Conservation (phyloP, 2,797 vertebrate genomes). For the Lacerta viridis region DNA sequence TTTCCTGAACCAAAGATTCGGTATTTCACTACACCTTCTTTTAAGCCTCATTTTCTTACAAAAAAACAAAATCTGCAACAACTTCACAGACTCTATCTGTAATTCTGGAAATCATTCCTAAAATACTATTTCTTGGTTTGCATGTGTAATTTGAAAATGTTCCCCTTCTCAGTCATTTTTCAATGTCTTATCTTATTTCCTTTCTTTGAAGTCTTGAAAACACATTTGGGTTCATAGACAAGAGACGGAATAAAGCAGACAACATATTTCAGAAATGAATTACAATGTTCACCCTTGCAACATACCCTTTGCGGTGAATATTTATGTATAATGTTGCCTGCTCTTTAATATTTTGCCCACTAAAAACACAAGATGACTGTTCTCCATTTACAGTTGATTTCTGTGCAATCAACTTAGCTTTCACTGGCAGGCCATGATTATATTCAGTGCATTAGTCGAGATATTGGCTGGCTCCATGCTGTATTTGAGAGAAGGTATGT, state of each 20-base stretch:
- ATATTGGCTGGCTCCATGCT: background rate
- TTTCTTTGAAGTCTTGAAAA: conserved; percentile 21
- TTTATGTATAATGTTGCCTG: background rate
- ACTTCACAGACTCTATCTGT: conserved; percentile 12
- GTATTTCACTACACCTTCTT: too few species aligned
- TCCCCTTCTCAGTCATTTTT: conserved; percentile 32
- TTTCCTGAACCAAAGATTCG: too few species aligned
- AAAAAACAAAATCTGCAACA: conserved; percentile 17
- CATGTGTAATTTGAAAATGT: conserved; percentile 28
- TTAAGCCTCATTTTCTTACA: background rate
- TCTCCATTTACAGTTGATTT: conserved; percentile 23
- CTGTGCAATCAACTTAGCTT: background rate
- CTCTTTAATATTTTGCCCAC: background rate
- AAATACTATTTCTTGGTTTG: conserved; percentile 30
- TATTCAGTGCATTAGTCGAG: background rate
- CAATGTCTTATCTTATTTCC: conserved; percentile 36
- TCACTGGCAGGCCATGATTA: background rate
- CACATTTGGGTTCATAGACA: conserved; percentile 17
- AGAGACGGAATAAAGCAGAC: conserved; percentile 31
- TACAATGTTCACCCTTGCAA: conserved; percentile 39
- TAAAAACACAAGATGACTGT: background rate
- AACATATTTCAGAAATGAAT: conserved; percentile 46
- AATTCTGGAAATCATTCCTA: conserved; percentile 20
- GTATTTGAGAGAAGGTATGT: background rate
- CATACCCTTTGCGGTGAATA: background rate